phyloP scores from a whole-genome alignment of 2,888 invertebrate species.

The Cantharis nigra region DNA sequence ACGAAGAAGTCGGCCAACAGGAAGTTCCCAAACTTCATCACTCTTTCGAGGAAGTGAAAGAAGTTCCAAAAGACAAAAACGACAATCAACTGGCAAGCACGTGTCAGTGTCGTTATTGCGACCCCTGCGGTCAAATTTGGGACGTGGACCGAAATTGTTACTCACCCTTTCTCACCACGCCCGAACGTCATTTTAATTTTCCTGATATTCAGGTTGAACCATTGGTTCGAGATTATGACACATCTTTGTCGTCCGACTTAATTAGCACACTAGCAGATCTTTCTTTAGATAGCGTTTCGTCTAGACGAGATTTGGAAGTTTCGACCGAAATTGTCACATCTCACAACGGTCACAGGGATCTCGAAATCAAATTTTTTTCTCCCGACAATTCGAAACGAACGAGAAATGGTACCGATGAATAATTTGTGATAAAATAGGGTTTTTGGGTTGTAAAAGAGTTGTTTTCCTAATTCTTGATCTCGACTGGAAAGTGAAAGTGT shows the following conservation, averaged over 20 bases:
- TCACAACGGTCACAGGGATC: conserved; percentile 75
- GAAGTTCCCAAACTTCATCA: conserved; percentile 54
- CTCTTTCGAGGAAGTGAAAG: conserved; percentile 54
- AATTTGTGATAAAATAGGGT: conserved; percentile 13
- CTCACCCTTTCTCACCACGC: conserved; percentile 59
- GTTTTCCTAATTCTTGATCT: not conserved
- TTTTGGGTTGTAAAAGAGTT: not conserved
- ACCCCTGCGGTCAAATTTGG: conserved; percentile 76
- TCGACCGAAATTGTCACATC: conserved; percentile 80
- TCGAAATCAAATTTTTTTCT: conserved; percentile 79
- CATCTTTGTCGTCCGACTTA: conserved; percentile 39
- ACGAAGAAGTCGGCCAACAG: conserved; percentile 18
- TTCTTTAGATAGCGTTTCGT: conserved; percentile 24
- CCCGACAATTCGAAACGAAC: conserved; percentile 55
- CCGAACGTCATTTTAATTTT: conserved; percentile 38
- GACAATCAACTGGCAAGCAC: conserved; percentile 54
- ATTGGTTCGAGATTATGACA: conserved; percentile 44
- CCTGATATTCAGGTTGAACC: conserved; percentile 23
- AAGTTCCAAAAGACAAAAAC: conserved; percentile 47
- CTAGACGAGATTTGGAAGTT: conserved; percentile 61
- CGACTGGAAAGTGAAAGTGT: not conserved
- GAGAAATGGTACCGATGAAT: conserved; percentile 10
- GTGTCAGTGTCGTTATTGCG: conserved; percentile 78
- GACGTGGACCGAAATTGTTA: conserved; percentile 66
- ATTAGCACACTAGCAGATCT: conserved; percentile 32